phyloP scores from a whole-genome alignment of 2,797 vertebrate genomes.

The Typhlichthys subterraneus region DNA sequence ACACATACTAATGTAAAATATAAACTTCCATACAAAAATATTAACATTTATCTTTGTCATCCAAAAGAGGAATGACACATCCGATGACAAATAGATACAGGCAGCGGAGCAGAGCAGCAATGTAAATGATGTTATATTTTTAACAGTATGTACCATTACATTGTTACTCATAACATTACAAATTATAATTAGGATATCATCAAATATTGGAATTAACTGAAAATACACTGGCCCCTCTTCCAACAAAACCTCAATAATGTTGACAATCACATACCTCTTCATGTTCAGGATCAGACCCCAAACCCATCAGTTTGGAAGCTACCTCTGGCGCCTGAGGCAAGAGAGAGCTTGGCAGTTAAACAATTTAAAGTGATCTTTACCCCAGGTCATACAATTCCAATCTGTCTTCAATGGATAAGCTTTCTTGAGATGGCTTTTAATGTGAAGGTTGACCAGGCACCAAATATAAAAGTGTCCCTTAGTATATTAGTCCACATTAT shows the following conservation, averaged over 20 bases:
- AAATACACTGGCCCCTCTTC: constrained; percentile 1
- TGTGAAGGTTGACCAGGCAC: constrained; percentile 1
- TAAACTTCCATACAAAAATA: too few relatives aligned
- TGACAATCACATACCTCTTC: constrained; percentile 73
- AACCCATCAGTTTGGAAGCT: constrained; percentile 79
- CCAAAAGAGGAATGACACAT: constrained; percentile 18
- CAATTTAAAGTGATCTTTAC: constrained; percentile 58
- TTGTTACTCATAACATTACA: too few relatives aligned
- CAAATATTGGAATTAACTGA: constrained; percentile 12
- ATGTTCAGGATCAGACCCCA: constrained; percentile 74
- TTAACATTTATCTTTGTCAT: neutral
- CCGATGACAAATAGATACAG: neutral
- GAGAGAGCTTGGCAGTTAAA: constrained; percentile 71
- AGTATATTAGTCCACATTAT: constrained; percentile 22
- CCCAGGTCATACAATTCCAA: constrained; percentile 54
- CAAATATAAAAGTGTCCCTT: constrained; percentile 2
- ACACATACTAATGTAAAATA: too few relatives aligned
- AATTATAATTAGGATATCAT: neutral
- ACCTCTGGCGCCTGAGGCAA: constrained; percentile 75
- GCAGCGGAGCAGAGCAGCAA: neutral
- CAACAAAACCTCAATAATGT: constrained; percentile 32
- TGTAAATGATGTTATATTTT: too few relatives aligned
- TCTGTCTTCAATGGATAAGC: constrained; percentile 27
- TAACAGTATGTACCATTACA: too few relatives aligned
- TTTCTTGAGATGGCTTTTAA: constrained; percentile 34